Evolutionary conservation across 1,140 invertebrate genomes (phyloP), one percentile per base, ranked within the genome.

Genomic region (Temnothorax longispinosus): DNA sequence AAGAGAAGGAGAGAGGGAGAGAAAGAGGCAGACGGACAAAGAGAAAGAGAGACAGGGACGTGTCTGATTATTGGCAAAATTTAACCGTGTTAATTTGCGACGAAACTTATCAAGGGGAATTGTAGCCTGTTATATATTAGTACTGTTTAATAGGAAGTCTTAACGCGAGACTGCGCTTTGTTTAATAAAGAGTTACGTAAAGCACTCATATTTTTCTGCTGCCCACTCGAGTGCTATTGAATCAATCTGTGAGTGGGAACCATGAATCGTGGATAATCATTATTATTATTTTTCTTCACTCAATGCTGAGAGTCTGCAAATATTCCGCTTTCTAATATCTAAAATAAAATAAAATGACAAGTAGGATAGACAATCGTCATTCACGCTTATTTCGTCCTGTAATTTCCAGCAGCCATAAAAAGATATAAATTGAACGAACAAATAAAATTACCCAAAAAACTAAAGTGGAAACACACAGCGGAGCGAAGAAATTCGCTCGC

Each of bases 161-260:
- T 21, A n/a, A 18, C 74, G 38, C 11, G 44, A 50, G 41, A 50
- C 41, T 27, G 77, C 7, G 13, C 13, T 10, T 44, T 6, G 38
- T 41, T 54, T 60, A 65, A 74, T 54, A 47, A 74, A 65, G 64
- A 85, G 47, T 87, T 84, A 85, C 35, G 67, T 65, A 72, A 87
- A 85, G 75, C 75, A 84, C 54, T 75, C 75, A 71, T 64, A 81
- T 87, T 84, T 89, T 87, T 86, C 74, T 65, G 72, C 82, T 87
- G 87, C 71, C 58, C 85, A 76, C 67, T 72, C 77, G 8, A 71
- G 52, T 27, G 54, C 54, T 58, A 50, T 64, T 80, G 85, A 86
- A 84, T 62, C 50, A 76, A 81, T 64, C 74, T 64, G 54, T 58
- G 67, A 82, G 87, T 84, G 75, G 81, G 67, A 87, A 76, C 41